Conservation (phyloP, 2,888 invertebrate genomes). For the Gari tellinella region DNA sequence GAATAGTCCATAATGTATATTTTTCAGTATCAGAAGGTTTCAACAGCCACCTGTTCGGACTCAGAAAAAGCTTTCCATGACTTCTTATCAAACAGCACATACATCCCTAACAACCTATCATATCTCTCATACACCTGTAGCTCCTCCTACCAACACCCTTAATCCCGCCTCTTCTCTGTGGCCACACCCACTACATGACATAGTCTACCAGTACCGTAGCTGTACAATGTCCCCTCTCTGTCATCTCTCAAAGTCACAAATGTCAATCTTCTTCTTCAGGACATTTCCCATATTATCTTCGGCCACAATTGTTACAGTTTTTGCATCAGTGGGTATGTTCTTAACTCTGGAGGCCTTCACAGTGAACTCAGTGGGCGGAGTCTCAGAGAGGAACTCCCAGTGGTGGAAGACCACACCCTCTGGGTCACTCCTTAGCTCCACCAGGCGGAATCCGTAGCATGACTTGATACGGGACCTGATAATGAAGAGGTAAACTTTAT, state of each 20-base stretch:
- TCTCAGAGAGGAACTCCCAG: conserved; percentile 81
- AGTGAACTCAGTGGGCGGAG: conserved; percentile 76
- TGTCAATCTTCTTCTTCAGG: conserved; percentile 76
- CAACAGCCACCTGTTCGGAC: no score
- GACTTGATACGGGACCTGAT: conserved; percentile 68
- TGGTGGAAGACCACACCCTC: conserved; percentile 82
- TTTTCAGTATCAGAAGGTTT: no score
- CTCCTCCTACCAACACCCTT: no score
- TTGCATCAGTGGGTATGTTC: conserved; percentile 68
- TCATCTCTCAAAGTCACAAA: conserved; percentile 69
- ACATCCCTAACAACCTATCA: no score
- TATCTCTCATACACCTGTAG: no score
- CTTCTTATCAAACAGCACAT: no score
- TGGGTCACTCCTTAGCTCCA: conserved; percentile 80
- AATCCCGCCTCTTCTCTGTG: no score
- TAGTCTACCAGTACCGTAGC: no score
- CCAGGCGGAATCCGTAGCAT: conserved; percentile 75
- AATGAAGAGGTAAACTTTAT: conserved; percentile 3
- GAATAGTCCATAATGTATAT: no score
- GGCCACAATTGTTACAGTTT: conserved; percentile 73
- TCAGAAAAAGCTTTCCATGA: no score
- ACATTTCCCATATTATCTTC: conserved; percentile 81
- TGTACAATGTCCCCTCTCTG: no score
- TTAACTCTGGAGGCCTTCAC: conserved; percentile 71
- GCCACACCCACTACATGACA: no score